Evolutionary conservation across 2,888 invertebrate genomes (phyloP).

Genomic region (Dimorphilus gyrociliatus): DNA sequence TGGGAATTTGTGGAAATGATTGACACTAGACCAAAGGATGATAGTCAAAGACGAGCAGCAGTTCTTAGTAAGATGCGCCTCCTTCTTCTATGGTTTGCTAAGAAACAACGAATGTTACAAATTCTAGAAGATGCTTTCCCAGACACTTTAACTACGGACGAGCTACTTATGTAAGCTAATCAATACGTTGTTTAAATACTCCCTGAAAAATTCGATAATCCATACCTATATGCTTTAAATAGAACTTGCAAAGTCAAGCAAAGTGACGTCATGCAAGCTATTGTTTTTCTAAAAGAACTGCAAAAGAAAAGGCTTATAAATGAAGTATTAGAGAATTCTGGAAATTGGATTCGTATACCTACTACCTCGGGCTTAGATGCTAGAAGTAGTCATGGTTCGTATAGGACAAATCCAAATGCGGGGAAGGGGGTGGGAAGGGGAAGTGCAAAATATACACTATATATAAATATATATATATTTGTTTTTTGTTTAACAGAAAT

Average conservation of each 20-base stretch:
- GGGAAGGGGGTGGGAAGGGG: too few relatives aligned
- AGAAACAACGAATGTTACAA: constrained; percentile 26
- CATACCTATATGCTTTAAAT: too few relatives aligned
- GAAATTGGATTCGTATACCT: constrained; percentile 27
- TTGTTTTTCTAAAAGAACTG: constrained; percentile 25
- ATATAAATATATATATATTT: too few relatives aligned
- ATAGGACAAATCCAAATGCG: too few relatives aligned
- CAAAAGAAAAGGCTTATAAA: constrained; percentile 21
- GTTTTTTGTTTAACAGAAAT: too few relatives aligned
- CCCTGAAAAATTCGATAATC: background rate
- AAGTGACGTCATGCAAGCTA: constrained; percentile 20
- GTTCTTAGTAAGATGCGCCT: too few relatives aligned
- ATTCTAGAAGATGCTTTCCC: constrained; percentile 30
- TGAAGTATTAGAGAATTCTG: constrained; percentile 18
- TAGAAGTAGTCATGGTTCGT: constrained; percentile 13
- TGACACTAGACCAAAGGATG: too few relatives aligned
- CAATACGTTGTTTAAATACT: background rate
- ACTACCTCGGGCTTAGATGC: constrained; percentile 13
- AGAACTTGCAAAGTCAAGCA: constrained; percentile 18
- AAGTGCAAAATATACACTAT: too few relatives aligned
- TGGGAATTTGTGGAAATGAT: constrained; percentile 33
- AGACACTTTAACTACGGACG: constrained; percentile 16
- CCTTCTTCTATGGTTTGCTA: constrained; percentile 24
- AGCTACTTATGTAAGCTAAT: constrained; percentile 19
- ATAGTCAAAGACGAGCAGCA: too few relatives aligned